Conservation (phyloP, 2,113 vertebrate species). For the Phasianus colchicus region DNA sequence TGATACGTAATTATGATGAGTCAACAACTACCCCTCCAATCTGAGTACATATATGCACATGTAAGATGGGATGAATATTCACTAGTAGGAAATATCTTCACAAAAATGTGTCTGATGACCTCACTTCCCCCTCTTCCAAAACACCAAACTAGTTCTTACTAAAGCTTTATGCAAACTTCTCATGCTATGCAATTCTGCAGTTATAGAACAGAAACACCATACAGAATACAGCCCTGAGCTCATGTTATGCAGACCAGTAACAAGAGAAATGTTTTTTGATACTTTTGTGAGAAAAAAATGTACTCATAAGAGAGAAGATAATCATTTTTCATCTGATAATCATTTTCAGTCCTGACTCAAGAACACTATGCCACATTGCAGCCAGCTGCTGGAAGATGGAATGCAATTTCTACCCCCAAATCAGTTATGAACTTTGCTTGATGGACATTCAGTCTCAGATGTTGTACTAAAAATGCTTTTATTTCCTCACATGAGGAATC, state of each 20-base stretch:
- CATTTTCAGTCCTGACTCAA: not conserved
- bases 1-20: not conserved
- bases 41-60: not conserved
- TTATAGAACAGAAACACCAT: not conserved
- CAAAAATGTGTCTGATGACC: not conserved
- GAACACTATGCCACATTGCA: not conserved
- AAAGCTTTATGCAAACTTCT: not conserved
- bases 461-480: not conserved
- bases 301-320: not conserved
- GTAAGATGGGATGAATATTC: not conserved
- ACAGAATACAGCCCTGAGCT: not conserved
- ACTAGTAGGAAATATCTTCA: not conserved
- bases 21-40: not conserved
- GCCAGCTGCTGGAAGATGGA: not conserved
- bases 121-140: not conserved
- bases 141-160: not conserved
- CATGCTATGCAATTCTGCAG: not conserved
- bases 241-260: not conserved
- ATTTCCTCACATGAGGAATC: not conserved
- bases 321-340: not conserved
- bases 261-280: not conserved
- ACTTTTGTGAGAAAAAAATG: not conserved
- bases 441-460: not conserved
- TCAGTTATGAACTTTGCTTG: not conserved
- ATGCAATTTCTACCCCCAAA: not conserved